A percentile compares a stretch with the other conserved stretches of the same genome.
Evolutionary conservation across 2,113 vertebrate species (phyloP).

Genomic region (Gorsachius goisagi): DNA sequence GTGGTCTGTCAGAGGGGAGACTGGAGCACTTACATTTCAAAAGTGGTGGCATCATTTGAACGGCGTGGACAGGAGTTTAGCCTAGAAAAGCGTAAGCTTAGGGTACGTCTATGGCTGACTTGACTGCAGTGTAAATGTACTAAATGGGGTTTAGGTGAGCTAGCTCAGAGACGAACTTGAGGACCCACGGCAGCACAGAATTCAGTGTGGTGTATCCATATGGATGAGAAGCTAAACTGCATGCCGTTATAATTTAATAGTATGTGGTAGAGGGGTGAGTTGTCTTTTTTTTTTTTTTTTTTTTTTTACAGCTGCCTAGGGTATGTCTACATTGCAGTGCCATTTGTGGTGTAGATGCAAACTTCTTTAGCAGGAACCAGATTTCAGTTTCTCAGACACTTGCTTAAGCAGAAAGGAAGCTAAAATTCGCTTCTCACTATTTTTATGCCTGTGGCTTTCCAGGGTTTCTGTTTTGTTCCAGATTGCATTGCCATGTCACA

Average conservation of each 20-base stretch:
- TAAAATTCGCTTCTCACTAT: conserved; percentile 39
- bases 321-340: not conserved
- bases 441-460: conserved; percentile 35
- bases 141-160: not conserved
- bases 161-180: not conserved
- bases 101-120: not conserved
- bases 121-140: not conserved
- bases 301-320: not conserved
- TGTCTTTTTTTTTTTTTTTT: not conserved
- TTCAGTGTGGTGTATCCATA: conserved; percentile 2
- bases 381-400: conserved; percentile 38
- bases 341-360: conserved; percentile 26
- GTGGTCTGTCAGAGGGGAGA: not conserved
- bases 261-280: not conserved
- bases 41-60: not conserved
- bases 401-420: conserved; percentile 30
- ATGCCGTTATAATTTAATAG: not conserved
- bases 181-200: not conserved
- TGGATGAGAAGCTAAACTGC: not conserved
- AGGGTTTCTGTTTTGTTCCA: conserved; percentile 50
- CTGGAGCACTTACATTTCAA: not conserved
- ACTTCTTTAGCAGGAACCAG: conserved; percentile 27
- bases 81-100: not conserved
- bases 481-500: not conserved
- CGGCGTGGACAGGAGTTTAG: not conserved